These are phyloP conservation scores for Kryptopterus vitreolus DNA, from an alignment of 2,797 vertebrate species.

Conservation along the genomic window DNA sequence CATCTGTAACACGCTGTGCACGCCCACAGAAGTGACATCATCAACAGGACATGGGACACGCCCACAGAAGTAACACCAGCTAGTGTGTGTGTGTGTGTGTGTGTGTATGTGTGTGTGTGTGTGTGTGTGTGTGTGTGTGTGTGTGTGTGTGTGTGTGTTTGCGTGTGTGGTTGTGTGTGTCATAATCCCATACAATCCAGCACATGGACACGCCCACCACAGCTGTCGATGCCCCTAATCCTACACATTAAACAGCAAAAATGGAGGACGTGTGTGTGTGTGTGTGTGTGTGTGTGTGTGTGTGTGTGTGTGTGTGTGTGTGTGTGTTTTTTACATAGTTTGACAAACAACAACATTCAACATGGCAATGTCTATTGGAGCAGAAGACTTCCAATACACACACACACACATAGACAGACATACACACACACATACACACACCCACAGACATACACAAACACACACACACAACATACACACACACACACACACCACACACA, in stretches of 20 bases:
- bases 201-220: slow-evolving; percentile 74
- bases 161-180: slow-evolving; percentile 50
- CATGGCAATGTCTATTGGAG: slow-evolving; percentile 5
- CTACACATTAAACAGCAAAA: slow-evolving; percentile 30
- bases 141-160: slow-evolving; percentile 56
- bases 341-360: not conserved
- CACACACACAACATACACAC: slow-evolving; percentile 8
- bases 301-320: slow-evolving; percentile 14
- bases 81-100: not conserved
- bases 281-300: slow-evolving; percentile 3
- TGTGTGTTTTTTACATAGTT: not conserved
- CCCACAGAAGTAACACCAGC: not conserved
- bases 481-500: slow-evolving; percentile 44
- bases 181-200: slow-evolving; percentile 79
- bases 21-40: not conserved
- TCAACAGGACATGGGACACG: not conserved
- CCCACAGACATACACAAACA: slow-evolving; percentile 65
- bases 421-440: slow-evolving; percentile 43
- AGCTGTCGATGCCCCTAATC: slow-evolving; percentile 77
- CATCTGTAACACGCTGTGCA: too few species aligned
- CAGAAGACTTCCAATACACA: not conserved
- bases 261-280: not conserved
- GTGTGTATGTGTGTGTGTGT: not conserved
- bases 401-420: slow-evolving; percentile 11
- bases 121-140: slow-evolving; percentile 45